Evolutionary conservation across 2,797 vertebrate genomes (phyloP), one percentile per base, ranked within the genome.

Genomic region (Masticophis lateralis): DNA sequence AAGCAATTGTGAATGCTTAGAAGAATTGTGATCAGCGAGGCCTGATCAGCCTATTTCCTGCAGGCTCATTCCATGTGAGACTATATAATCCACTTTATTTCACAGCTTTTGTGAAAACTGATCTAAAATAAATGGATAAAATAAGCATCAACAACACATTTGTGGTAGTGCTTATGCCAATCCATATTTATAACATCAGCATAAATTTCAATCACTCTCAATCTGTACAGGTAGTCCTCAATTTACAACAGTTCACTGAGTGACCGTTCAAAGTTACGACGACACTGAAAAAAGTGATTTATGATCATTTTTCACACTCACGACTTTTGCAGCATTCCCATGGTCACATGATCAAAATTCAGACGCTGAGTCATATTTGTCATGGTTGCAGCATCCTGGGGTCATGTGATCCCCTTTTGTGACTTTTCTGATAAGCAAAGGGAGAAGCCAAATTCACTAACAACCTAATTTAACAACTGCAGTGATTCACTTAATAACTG

Each of bases 41-140:
- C 5, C 0, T 61, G 56, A 51, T 60, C 56, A 43, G 32, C 22
- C 9, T 57, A 57, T 83, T 27, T 56, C 13, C 32, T 16, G 9
- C 14, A 7, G 2, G 6, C 28, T 53, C 1, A n/a, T 47, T 47
- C 18, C 59, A 9, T 9, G 3, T n/a, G 61, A 87, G 6, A 53
- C 43, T 55, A 32, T 63, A 12, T 25, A 32, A n/a, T 32, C 32
- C 86, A 37, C 10, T 43, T 18, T 25, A 0, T 94, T 96, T n/a
- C 18, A 53, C 2, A 93, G 92, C 91, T 47, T 55, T 56, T 22
- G 56, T 1, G 90, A 92, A 94, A 60, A 89, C 28, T 8, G 86
- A 92, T 53, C 53, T 90, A 95, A 95, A 51, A 47, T 14, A 79
- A 12, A 0, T 20, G 89, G 2, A 86, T n/a, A 95, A 88, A 88